Percentiles rank a stretch among this genome's conserved stretches.
These are phyloP conservation scores for Pristis pectinata DNA, from an alignment of 2,797 vertebrate genomes.

Conservation along the genomic window DNA sequence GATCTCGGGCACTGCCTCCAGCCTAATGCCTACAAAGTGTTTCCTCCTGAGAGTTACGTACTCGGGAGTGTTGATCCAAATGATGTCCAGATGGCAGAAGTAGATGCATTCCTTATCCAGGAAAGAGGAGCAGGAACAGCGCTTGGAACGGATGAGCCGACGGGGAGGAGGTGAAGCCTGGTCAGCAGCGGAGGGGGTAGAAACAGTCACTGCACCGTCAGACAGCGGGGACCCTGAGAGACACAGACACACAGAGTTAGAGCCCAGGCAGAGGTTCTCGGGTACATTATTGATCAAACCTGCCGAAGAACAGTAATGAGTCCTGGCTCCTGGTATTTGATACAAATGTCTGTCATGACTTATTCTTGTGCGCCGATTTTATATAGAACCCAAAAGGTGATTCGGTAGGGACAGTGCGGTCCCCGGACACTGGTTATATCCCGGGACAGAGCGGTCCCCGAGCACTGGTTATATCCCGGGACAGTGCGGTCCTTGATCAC, in stretches of 20 bases:
- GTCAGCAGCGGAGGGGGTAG: conserved; percentile 41
- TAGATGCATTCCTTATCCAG: conserved; percentile 94
- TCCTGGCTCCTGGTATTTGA: not conserved
- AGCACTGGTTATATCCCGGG: not conserved
- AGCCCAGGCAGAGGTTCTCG: not conserved
- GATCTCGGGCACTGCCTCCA: not conserved
- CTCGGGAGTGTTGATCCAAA: conserved; percentile 98
- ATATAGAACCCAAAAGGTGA: no score
- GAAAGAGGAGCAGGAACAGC: conserved; percentile 85
- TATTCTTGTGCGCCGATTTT: no score
- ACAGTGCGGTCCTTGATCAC: not conserved
- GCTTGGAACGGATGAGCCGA: conserved; percentile 66
- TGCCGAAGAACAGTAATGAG: not conserved
- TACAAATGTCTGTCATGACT: no score
- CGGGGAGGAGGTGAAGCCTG: conserved; percentile 43
- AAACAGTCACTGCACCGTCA: conserved; percentile 44
- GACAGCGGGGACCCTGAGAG: not conserved
- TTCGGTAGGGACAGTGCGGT: not conserved
- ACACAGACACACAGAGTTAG: not conserved
- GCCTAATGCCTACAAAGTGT: no score
- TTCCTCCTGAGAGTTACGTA: conserved; percentile 54
- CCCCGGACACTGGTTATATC: not conserved
- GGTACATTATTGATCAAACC: not conserved
- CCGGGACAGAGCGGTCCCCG: not conserved
- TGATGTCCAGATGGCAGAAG: conserved; percentile 97